These are phyloP conservation scores for Murina feae DNA, from an alignment of 2,113 vertebrate species.

Conservation along the genomic window DNA sequence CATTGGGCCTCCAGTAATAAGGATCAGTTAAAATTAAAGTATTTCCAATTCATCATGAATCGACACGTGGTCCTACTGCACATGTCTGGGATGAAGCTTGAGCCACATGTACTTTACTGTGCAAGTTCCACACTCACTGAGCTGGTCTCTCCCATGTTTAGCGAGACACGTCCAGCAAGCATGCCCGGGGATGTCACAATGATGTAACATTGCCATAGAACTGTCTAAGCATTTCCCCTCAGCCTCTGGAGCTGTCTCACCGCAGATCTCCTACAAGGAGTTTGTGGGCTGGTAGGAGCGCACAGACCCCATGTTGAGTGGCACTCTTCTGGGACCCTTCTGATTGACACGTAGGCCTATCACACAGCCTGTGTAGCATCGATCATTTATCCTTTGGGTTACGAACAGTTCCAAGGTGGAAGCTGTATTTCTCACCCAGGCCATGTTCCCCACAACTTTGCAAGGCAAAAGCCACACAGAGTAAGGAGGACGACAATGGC, in stretches of 20 bases:
- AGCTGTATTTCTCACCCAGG: neutral
- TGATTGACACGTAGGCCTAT: neutral
- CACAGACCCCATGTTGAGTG: neutral
- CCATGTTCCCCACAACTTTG: neutral
- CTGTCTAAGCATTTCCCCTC: neutral
- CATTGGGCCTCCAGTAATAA: too few relatives aligned
- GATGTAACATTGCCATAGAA: neutral
- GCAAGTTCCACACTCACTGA: neutral
- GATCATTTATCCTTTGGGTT: neutral
- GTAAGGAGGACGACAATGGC: neutral
- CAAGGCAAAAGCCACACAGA: neutral
- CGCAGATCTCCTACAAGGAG: neutral
- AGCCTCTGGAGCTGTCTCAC: neutral
- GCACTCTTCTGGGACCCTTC: neutral
- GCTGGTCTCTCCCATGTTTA: neutral
- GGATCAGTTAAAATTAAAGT: neutral
- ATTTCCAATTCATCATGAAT: neutral
- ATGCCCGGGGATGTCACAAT: neutral
- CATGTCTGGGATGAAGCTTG: neutral
- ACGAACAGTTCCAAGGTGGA: neutral
- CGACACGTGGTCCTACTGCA: neutral
- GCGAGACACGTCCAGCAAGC: neutral
- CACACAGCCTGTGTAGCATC: too few relatives aligned
- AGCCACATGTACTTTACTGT: neutral
- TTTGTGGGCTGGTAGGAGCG: neutral